Base-by-base conservation (phyloP, 2,888 invertebrate genomes). In the Eristalis intricaria region DNA sequence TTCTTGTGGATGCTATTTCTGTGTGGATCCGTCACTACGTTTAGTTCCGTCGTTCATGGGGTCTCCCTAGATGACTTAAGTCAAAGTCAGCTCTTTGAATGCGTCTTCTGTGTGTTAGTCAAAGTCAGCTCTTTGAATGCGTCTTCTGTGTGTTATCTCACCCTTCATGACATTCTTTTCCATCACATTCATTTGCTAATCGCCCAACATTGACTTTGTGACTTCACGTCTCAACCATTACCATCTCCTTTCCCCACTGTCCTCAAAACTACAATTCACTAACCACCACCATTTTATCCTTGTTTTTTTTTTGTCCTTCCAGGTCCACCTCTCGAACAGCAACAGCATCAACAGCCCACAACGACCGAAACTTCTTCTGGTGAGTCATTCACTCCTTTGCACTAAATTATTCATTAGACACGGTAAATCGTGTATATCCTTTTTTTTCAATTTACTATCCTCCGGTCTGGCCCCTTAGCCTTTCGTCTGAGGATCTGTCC, bases 321-420 rank as follows among this genome's bases (percentile, higher is more conserved):
- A 87, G 87, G 29, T 50, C 74, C 73, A 66, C 50, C 76, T 80
- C 73, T 75, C 75, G 69, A 73, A 80, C 68, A 82, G 29, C 80
- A 69, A 22, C 75, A 68, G 26, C 83, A 78, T 50, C 85, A 69
- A 38, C 82, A 70, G 76, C 63, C 76, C 76, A 80, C 76, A 87
- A 29, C 56, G 87, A 87, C 64, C 79, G 84, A 84, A 84, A 87
- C 71, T 80, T 68, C 71, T 87, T 84, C 73, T 87, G 84, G 87
- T 87, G 76, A 84, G 84, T 80, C 76, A 56, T 76, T 32, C 80
- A 70, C 38, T 38, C 68, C 35, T 50, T 69, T 75, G 29, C 63
- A 56, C 64, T 87, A 73, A 87, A 87, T 84, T 80, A 87, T 87
- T 87, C 69, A 87, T 68, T 58, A 78, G 87, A 75, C 75, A 71